Evolutionary conservation across 1,140 invertebrate species (phyloP), one percentile per base, ranked within the genome.

Genomic region (Caenorhabditis briggsae): DNA sequence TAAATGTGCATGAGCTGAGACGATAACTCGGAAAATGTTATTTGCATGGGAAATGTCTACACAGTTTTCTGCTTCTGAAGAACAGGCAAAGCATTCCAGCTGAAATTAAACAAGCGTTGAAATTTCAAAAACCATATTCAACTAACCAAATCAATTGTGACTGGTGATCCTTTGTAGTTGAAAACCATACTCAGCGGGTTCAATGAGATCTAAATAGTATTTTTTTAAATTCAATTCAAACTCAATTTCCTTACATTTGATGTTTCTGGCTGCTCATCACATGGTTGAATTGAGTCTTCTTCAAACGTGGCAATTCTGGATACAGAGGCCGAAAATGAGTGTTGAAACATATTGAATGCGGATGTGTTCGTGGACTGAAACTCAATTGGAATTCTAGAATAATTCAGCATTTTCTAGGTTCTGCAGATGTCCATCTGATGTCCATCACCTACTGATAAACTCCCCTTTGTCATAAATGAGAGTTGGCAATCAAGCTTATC

Each of bases 71-170:
- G 46, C 70, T 78, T 83, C 85, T 16, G 53, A 56, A 48, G 78
- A 48, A 64, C 46, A 61, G 6, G 64, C 85, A 20, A 70, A 86
- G 12, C 53, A 86, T 41, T 86, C 85, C 7, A 86, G 43, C 85
- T 86, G 85, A 20, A 86, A 82, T 74, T 20, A 50, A 12, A 16
- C 55, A 43, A 18, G 14, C 7, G 8, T 61, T 5, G 25, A 65
- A 43, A 14, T 5, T n/a, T 11, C 3, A 9, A n/a, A 48, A 0
- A 53, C 5, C 1, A 2, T 23, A 9, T 78, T 78, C 7, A 65
- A 65, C 33, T 18, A 84, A 86, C 85, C 85, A 86, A 59, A 82
- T 86, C 85, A 61, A 86, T 86, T 18, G 48, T 23, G 2, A 86
- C 82, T n/a, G 70, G 56, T 3, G 64, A 53, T 2, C 70, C 55